Evolutionary conservation across 2,888 invertebrate species (phyloP).

Genomic region (Elmis aenea): DNA sequence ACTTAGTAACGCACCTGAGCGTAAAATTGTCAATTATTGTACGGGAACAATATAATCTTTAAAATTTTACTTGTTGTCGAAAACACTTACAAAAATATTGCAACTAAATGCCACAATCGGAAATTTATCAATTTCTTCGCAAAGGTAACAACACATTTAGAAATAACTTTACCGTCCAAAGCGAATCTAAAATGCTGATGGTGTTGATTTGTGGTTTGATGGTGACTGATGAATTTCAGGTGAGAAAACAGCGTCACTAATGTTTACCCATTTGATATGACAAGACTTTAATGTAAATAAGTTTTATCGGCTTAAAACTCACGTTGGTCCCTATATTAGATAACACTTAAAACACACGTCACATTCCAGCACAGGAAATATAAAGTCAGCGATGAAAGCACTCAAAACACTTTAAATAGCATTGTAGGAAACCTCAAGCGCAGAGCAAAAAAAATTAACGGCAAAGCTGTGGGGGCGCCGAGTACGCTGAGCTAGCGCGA

Average conservation of each 20-base stretch:
- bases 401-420: constrained; percentile 26
- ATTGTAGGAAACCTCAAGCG: constrained; percentile 27
- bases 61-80: no score
- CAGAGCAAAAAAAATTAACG: constrained; percentile 24
- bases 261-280: constrained; percentile 11
- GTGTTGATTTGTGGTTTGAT: constrained; percentile 9
- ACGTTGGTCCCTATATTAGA: constrained; percentile 14
- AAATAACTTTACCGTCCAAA: constrained; percentile 17
- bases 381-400: constrained; percentile 16
- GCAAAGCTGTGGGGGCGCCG: constrained; percentile 21
- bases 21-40: constrained; percentile 1
- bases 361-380: constrained; percentile 13
- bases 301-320: constrained; percentile 3
- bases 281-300: constrained; percentile 6
- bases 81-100: no score
- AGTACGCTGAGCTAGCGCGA: constrained; percentile 33
- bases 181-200: constrained; percentile 12
- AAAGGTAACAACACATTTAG: no score
- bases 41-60: no score
- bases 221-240: constrained; percentile 7
- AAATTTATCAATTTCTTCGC: no score
- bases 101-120: no score
- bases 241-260: constrained; percentile 11
- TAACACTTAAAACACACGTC: constrained; percentile 12
- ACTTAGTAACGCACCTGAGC: constrained; percentile 1